Base-by-base conservation (phyloP, 2,113 vertebrate species). In the Dipodomys merriami region DNA sequence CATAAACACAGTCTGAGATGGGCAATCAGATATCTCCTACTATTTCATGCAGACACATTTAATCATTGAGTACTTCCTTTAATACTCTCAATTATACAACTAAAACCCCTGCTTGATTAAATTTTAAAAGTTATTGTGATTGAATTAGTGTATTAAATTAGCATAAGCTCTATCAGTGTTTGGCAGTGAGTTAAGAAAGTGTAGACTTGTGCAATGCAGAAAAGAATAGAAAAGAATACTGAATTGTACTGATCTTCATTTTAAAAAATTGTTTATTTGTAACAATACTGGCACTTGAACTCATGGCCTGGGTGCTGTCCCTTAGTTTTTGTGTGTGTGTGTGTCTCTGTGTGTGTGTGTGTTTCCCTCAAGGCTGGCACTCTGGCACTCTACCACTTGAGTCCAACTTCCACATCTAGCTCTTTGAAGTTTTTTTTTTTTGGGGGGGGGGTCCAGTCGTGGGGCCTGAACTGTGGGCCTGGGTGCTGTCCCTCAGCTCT, bases 141-240 rank as follows among this genome's bases (percentile, higher is more conserved):
- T 91, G 22, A 83, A 22, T 91, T 83, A 49, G 11, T 74, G 29
- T 89, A 53, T 86, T 89, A 8, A 80, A 72, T 87, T 84, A 78
- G 86, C 29, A 27, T 83, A 82, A 69, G 68, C 12, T 67, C 7
- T n/a, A 4, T 73, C 20, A 30, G 20, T n/a, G 27, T 82, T 85
- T 83, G 69, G 2, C 16, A 76, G 8, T 72, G 15, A 39, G 16
- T 65, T 86, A 76, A 74, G 68, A 90, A 86, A 60, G 13, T 13
- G 16, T 82, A 78, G 18, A 74, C 10, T 19, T 77, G 73, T 39
- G 16, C 16, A 79, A 82, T 83, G 2, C 46, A 83, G 18, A 74
- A 79, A 83, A 2, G 30, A 64, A 39, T 65, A 22, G 6, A 30
- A 69, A 72, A 29, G 78, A 39, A 39, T 39, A 30, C 18, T 89